These are phyloP conservation scores for Gorsachius magnificus DNA, from an alignment of 2,797 vertebrate genomes.

Conservation along the genomic window DNA sequence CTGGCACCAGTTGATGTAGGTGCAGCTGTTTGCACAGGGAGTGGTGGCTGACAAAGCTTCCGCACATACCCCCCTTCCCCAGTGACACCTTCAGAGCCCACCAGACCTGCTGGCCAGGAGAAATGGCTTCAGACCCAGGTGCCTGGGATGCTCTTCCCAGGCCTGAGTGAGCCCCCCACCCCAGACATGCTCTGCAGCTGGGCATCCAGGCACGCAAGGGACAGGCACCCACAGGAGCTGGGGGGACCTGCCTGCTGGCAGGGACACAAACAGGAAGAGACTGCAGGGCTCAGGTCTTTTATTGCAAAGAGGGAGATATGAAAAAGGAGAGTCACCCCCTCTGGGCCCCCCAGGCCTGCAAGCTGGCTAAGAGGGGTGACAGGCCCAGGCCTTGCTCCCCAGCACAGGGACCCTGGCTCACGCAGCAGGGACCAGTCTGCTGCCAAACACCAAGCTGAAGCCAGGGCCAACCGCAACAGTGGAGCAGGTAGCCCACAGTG, in stretches of 20 bases:
- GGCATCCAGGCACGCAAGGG: no score
- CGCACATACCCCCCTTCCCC: rapidly evolving
- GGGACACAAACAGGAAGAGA: background rate
- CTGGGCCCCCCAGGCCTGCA: background rate
- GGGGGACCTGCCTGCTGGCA: background rate
- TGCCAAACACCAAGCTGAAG: background rate
- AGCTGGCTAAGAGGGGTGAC: background rate
- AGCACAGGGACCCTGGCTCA: background rate
- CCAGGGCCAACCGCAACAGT: background rate
- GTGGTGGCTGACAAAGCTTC: background rate
- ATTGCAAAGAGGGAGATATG: slow-evolving; percentile 64
- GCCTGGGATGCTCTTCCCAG: background rate
- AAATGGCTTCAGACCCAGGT: background rate
- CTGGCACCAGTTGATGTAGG: no score
- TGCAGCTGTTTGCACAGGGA: background rate
- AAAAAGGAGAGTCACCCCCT: slow-evolving; percentile 8
- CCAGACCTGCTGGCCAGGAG: background rate
- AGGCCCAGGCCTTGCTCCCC: background rate
- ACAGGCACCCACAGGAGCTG: background rate
- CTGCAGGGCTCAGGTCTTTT: slow-evolving; percentile 48
- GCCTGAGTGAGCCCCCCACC: rapidly evolving
- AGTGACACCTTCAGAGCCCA: background rate
- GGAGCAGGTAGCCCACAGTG: rapidly evolving
- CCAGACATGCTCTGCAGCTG: background rate
- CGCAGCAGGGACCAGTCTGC: background rate